phyloP scores from a whole-genome alignment of 2,888 invertebrate species.

The Coelogynopora nodosa region DNA sequence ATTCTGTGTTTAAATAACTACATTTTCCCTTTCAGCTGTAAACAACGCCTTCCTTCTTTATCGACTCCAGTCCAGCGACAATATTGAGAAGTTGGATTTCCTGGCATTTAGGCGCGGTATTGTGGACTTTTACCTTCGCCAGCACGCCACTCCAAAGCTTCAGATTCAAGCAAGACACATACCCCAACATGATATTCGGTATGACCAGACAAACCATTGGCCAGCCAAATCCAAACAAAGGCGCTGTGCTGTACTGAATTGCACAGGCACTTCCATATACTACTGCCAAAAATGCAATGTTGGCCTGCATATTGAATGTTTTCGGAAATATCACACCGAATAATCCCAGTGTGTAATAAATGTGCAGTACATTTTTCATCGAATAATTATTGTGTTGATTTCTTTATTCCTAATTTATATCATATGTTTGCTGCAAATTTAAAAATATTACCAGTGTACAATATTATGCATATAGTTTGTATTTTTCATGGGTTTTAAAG shows the following conservation, averaged over 20 bases:
- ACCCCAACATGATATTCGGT: background rate
- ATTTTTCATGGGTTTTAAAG: background rate
- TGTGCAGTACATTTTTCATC: too few relatives aligned
- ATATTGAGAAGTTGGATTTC: constrained; percentile 2
- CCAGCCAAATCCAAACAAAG: background rate
- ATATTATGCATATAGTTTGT: background rate
- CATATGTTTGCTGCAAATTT: background rate
- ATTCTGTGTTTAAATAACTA: background rate
- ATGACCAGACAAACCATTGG: background rate
- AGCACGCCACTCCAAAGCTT: too few relatives aligned
- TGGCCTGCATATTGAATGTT: background rate
- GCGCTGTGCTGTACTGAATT: background rate
- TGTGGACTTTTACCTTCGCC: background rate
- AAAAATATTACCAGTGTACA: background rate
- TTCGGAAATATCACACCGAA: background rate
- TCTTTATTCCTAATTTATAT: background rate
- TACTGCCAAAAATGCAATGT: constrained; percentile 19
- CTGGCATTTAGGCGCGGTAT: background rate
- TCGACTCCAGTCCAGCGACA: background rate
- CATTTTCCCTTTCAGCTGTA: background rate
- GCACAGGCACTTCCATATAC: background rate
- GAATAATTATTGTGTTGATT: too few relatives aligned
- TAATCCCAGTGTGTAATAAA: too few relatives aligned
- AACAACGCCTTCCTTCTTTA: background rate
- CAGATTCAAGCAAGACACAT: too few relatives aligned